Conservation (phyloP, 35 echinoderm and acorn worm genomes). For the Diadema setosum region DNA sequence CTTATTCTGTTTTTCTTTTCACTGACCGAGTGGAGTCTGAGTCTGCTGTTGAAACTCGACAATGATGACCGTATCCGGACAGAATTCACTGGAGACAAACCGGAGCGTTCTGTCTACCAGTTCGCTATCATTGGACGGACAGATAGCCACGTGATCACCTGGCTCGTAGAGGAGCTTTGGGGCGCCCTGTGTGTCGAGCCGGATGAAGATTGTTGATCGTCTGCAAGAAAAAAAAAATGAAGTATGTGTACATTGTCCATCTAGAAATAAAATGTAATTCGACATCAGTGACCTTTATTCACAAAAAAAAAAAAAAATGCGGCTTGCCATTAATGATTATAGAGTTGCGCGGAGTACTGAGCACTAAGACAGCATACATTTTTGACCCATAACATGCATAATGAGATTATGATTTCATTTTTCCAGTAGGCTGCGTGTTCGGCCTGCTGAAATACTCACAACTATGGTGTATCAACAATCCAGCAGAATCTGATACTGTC, state of each 20-base stretch:
- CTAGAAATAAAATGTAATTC: neutral
- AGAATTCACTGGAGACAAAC: neutral
- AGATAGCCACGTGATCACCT: constrained; percentile 87
- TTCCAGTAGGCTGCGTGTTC: too few relatives aligned
- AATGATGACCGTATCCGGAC: constrained; percentile 32
- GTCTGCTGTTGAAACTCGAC: constrained; percentile 58
- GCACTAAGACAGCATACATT: too few relatives aligned
- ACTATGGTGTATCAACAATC: too few relatives aligned
- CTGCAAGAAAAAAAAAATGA: constrained; percentile 34
- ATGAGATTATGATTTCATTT: too few relatives aligned
- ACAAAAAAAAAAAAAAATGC: neutral
- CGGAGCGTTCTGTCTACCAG: constrained; percentile 63
- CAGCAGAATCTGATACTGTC: too few relatives aligned
- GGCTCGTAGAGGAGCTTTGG: constrained; percentile 73
- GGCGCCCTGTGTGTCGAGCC: constrained; percentile 67
- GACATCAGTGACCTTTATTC: neutral
- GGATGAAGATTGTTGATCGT: constrained; percentile 69
- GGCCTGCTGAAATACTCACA: too few relatives aligned
- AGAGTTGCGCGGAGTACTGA: too few relatives aligned
- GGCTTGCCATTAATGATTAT: neutral
- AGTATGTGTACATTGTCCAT: neutral
- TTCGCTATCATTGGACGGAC: constrained; percentile 68
- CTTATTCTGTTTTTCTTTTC: too few relatives aligned
- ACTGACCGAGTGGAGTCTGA: constrained; percentile 61
- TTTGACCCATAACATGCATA: too few relatives aligned